Base-by-base conservation (phyloP, 2,888 invertebrate genomes). In the Agrochola macilenta region DNA sequence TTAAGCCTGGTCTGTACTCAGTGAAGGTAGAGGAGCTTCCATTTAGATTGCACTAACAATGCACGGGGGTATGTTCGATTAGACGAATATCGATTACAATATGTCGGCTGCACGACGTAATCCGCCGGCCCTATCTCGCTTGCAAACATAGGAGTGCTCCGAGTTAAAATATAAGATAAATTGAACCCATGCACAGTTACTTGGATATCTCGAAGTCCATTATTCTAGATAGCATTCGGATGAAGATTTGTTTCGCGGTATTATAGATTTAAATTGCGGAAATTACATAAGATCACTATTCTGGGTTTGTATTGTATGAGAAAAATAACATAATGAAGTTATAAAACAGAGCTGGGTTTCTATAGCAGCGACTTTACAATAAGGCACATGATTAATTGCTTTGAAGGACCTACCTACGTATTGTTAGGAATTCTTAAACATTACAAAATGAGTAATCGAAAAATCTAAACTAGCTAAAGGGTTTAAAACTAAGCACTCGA, bases 31-130 rank as follows among this genome's bases (percentile, higher is more conserved):
- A 88, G 78, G 82, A 87, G 87, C 87, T 91, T 89, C 89, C 87
- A 90, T 90, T 91, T 90, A 88, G 83, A 87, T 91, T 88, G 88
- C 86, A 89, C 88, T 89, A 85, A 89, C 87, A 88, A 88, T 88
- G 79, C 85, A 83, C 71, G 57, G 63, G 74, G 76, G 71, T 79
- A 76, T 86, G 85, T 87, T 88, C 84, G 84, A 86, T 88, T 86
- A 86, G 78, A 86, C 73, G 70, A 79, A 79, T 84, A 88, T 88
- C 86, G 87, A 89, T 87, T 88, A 83, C 75, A 81, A 76, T 79
- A 82, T 83, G 78, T 83, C 83, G 78, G 79, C 61, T 82, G 76
- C 86, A 78, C 74, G 74, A 75, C 46, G 68, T 82, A 76, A 79
- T 85, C 79, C 79, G 49, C 66, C 30, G 20, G 49, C 81, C 54